These are phyloP conservation scores for Haemorhous mexicanus DNA, from an alignment of 2,113 vertebrate species.

Conservation along the genomic window DNA sequence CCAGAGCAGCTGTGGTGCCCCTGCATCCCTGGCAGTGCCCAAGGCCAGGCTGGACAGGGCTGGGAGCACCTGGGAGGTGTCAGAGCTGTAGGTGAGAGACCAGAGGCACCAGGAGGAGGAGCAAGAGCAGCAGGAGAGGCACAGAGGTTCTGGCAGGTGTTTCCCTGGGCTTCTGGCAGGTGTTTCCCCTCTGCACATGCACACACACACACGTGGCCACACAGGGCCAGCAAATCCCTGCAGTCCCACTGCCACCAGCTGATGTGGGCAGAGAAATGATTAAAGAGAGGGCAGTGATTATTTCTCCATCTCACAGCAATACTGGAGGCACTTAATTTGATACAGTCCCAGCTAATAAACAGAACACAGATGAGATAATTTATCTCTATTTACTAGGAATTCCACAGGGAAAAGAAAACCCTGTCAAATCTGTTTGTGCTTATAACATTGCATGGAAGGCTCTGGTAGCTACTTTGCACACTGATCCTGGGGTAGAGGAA, in stretches of 20 bases:
- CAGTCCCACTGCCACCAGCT: not conserved
- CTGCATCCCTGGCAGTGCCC: too few relatives aligned
- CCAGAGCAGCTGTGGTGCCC: too few relatives aligned
- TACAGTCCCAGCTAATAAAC: slow-evolving; percentile 34
- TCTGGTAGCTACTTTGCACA: not conserved
- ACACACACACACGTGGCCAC: not conserved
- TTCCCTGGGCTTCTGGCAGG: not conserved
- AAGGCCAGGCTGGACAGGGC: too few relatives aligned
- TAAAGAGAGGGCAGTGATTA: not conserved
- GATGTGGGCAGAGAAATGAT: not conserved
- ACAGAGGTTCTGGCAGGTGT: not conserved
- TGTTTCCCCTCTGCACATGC: not conserved
- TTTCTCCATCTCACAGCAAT: not conserved
- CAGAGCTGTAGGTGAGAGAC: not conserved
- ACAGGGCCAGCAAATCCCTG: not conserved
- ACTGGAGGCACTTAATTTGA: not conserved
- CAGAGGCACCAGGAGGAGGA: not conserved
- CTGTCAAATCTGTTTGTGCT: not conserved
- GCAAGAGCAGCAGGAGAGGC: not conserved
- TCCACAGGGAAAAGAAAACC: not conserved
- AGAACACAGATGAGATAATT: not conserved
- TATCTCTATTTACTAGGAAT: slow-evolving; percentile 9
- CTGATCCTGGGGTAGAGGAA: not conserved
- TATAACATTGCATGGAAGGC: not conserved
- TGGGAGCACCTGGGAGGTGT: too few relatives aligned